Conservation (phyloP, 2,113 vertebrate genomes). For the Chaetorhynchus papuensis region DNA sequence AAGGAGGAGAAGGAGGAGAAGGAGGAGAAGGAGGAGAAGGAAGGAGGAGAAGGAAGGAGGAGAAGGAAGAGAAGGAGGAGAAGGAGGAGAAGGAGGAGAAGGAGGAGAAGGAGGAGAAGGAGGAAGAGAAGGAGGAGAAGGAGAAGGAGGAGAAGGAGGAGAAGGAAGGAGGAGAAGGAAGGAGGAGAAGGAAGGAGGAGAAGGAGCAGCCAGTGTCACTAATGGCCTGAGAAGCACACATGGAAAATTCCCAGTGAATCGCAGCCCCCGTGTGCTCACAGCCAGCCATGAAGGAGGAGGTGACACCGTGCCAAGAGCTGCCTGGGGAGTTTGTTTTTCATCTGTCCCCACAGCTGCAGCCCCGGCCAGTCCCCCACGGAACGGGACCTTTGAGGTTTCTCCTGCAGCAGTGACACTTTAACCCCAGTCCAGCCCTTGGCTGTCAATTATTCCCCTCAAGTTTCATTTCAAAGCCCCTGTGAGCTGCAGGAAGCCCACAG, state of each 20-base stretch:
- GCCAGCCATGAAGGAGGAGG: not conserved
- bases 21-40: not conserved
- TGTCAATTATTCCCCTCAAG: not conserved
- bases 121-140: not conserved
- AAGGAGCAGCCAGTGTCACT: not conserved
- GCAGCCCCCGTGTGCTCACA: accelerated
- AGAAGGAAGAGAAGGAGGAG: not conserved
- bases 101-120: not conserved
- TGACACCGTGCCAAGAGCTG: not conserved
- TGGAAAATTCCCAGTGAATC: not conserved
- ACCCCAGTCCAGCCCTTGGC: not conserved
- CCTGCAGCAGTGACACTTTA: not conserved
- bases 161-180: no score
- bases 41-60: no score
- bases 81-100: not conserved
- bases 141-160: not conserved
- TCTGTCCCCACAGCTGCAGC: not conserved
- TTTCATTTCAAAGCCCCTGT: not conserved
- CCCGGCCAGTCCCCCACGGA: not conserved
- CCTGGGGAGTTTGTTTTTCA: not conserved
- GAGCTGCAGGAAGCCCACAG: not conserved
- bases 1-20: not conserved
- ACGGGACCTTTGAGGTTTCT: not conserved
- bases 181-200: no score
- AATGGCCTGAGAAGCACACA: not conserved